A percentile compares a stretch with the other conserved stretches of the same genome.
phyloP scores from a whole-genome alignment of 2,113 vertebrate genomes.

The Megaptera novaeangliae region DNA sequence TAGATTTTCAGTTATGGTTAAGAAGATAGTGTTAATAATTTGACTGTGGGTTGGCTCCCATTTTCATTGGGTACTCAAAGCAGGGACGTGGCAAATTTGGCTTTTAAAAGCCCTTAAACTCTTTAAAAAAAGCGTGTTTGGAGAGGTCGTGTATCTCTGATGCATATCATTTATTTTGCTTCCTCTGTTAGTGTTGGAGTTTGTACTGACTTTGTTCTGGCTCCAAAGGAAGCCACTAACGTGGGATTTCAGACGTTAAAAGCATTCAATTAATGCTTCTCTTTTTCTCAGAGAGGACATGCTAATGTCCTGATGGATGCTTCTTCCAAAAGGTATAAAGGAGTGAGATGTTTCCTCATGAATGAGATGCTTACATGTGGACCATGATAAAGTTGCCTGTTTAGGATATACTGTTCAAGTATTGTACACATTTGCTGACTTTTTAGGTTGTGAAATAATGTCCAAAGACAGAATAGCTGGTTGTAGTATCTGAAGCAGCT shows the following conservation, averaged over 20 bases:
- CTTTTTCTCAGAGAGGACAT: conserved; percentile 82
- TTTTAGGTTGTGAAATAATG: conserved; percentile 91
- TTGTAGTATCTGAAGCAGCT: conserved; percentile 88
- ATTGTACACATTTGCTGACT: conserved; percentile 87
- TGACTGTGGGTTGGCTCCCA: conserved; percentile 89
- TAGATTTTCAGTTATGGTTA: conserved; percentile 86
- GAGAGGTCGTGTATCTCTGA: conserved; percentile 88
- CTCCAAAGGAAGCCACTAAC: conserved; percentile 91
- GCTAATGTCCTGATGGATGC: conserved; percentile 88
- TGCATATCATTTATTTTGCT: conserved; percentile 90
- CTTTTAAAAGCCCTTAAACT: conserved; percentile 87
- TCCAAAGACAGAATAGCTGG: conserved; percentile 86
- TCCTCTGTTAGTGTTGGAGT: conserved; percentile 90
- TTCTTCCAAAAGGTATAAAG: conserved; percentile 87
- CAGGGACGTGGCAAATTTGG: conserved; percentile 91
- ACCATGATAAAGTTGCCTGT: conserved; percentile 93
- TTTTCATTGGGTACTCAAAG: conserved; percentile 92
- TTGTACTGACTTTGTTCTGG: conserved; percentile 87
- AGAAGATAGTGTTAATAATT: conserved; percentile 87
- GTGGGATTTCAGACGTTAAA: conserved; percentile 87
- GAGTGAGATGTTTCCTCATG: conserved; percentile 88
- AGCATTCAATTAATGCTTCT: too few relatives aligned
- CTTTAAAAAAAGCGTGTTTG: conserved; percentile 76
- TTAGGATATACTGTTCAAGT: conserved; percentile 90
- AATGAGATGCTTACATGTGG: conserved; percentile 91